These are phyloP conservation scores for Isaurus tuberculatus DNA, from an alignment of 92 coral and sea anemone genomes.

Conservation along the genomic window DNA sequence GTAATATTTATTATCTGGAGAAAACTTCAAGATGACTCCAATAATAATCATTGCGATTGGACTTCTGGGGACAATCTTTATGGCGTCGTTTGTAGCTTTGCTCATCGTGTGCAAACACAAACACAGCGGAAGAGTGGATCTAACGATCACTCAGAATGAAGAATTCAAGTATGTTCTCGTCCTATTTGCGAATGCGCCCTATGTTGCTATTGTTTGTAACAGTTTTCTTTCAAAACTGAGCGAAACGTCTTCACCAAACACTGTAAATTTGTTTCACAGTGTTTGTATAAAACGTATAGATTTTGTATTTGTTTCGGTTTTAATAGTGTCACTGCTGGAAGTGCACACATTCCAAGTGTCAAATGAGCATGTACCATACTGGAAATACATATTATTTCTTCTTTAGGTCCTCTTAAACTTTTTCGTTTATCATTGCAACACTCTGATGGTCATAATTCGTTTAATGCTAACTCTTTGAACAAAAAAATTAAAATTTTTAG, in stretches of 20 bases:
- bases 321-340: too few species aligned
- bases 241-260: background rate
- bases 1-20: background rate
- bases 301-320: too few species aligned
- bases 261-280: background rate
- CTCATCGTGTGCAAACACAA: slow-evolving; percentile 71
- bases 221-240: background rate
- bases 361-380: too few species aligned
- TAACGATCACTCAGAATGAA: slow-evolving; percentile 53
- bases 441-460: too few species aligned
- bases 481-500: too few species aligned
- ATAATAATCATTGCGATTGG: slow-evolving; percentile 74
- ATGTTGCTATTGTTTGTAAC: background rate
- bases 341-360: too few species aligned
- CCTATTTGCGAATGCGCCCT: slow-evolving; percentile 15
- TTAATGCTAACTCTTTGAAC: too few species aligned
- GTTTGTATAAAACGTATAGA: too few species aligned
- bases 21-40: slow-evolving; percentile 22
- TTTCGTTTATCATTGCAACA: too few species aligned
- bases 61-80: slow-evolving; percentile 71
- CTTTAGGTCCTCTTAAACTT: too few species aligned
- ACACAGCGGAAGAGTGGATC: slow-evolving; percentile 69
- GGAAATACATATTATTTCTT: too few species aligned
- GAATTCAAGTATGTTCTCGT: slow-evolving; percentile 30
- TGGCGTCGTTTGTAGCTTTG: slow-evolving; percentile 81